Conservation (phyloP, 2,113 vertebrate species). For the Ageneiosus marmoratus region DNA sequence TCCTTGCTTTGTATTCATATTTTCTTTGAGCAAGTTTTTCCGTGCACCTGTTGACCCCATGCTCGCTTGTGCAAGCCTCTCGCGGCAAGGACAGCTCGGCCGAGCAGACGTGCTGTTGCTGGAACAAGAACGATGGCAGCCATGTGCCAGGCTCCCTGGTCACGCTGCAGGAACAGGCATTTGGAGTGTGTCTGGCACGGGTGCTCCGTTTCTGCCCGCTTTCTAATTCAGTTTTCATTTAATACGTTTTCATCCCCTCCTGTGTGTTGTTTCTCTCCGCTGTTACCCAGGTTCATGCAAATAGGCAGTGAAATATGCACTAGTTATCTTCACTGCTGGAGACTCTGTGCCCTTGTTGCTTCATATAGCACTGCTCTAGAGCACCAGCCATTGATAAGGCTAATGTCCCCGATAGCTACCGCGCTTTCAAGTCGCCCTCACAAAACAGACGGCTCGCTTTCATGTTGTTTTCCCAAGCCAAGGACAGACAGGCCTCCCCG, state of each 20-base stretch:
- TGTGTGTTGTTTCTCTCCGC: conserved; percentile 43
- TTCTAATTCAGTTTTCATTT: conserved; percentile 44
- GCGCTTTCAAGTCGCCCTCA: conserved; percentile 84
- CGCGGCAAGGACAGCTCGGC: conserved; percentile 40
- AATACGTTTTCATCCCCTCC: conserved; percentile 32
- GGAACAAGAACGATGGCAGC: conserved; percentile 30
- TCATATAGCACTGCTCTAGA: conserved; percentile 78
- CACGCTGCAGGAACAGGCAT: conserved; percentile 41
- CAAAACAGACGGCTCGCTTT: conserved; percentile 85
- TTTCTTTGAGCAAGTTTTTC: conserved; percentile 58
- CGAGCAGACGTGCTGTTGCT: conserved; percentile 49
- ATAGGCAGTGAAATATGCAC: conserved; percentile 63
- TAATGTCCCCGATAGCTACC: conserved; percentile 83
- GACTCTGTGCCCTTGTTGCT: conserved; percentile 81
- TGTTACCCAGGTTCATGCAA: conserved; percentile 61
- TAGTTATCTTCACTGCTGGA: conserved; percentile 75
- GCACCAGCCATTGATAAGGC: conserved; percentile 84
- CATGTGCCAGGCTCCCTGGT: conserved; percentile 55
- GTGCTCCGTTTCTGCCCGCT: conserved; percentile 30
- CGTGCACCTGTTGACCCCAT: conserved; percentile 49
- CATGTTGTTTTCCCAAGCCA: conserved; percentile 87
- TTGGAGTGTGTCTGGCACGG: conserved; percentile 53
- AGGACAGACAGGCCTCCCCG: conserved; percentile 81
- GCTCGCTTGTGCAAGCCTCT: conserved; percentile 6
- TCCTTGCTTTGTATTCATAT: conserved; percentile 52